Conservation (phyloP, 2,113 vertebrate species). For the Catharus bicknelli region DNA sequence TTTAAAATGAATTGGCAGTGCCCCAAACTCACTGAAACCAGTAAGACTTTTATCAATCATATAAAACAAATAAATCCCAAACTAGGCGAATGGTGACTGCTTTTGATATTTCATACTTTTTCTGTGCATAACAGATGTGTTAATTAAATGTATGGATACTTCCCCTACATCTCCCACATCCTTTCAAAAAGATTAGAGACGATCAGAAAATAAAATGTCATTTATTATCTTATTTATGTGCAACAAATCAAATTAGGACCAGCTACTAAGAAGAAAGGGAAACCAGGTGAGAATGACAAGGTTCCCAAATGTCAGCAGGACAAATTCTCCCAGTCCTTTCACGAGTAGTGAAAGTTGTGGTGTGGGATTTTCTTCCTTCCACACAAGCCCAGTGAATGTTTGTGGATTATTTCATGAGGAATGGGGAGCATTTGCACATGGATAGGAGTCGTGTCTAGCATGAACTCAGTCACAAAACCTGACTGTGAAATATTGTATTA, state of each 20-base stretch:
- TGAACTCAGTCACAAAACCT: neutral
- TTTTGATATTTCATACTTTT: neutral
- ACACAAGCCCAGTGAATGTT: neutral
- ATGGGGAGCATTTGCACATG: neutral
- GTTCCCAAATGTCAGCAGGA: neutral
- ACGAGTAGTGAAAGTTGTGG: neutral
- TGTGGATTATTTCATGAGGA: neutral
- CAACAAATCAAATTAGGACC: neutral
- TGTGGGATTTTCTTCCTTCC: neutral
- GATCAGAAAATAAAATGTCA: neutral
- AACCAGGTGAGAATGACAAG: neutral
- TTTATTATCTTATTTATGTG: neutral
- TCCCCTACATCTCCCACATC: neutral
- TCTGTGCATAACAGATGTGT: neutral
- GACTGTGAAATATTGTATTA: neutral
- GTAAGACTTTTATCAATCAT: neutral
- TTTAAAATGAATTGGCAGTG: neutral
- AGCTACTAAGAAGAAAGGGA: neutral
- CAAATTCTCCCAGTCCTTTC: neutral
- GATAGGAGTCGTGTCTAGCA: rapidly evolving
- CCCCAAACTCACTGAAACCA: neutral
- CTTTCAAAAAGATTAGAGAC: neutral
- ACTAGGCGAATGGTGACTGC: neutral
- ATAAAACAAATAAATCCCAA: neutral
- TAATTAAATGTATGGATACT: neutral